Percentiles rank a stretch among this genome's conserved stretches.
These are phyloP conservation scores for Drosophila meridionalis DNA, from an alignment of 2,888 invertebrate genomes.

Conservation along the genomic window DNA sequence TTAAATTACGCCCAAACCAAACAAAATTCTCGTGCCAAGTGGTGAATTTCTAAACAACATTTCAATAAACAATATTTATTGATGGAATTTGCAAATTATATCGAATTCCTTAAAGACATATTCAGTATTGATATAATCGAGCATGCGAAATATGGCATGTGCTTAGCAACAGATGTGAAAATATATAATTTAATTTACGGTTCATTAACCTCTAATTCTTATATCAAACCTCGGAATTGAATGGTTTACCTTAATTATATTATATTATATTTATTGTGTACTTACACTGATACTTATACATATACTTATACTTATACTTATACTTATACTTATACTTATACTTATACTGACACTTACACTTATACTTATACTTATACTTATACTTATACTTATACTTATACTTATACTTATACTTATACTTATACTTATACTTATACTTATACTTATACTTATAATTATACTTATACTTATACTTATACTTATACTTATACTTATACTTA, in stretches of 20 bases:
- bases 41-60: slow-evolving; percentile 39
- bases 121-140: slow-evolving; percentile 8
- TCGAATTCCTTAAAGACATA: slow-evolving; percentile 21
- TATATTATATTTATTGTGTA: background rate
- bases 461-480: slow-evolving; percentile 5
- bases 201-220: background rate
- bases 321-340: slow-evolving; percentile 2
- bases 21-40: slow-evolving; percentile 19
- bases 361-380: slow-evolving; percentile 4
- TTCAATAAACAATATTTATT: slow-evolving; percentile 2
- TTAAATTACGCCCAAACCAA: slow-evolving; percentile 3
- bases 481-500: background rate
- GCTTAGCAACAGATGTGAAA: slow-evolving; percentile 5
- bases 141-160: slow-evolving; percentile 2
- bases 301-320: slow-evolving; percentile 3
- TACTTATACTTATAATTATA: slow-evolving; percentile 4
- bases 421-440: slow-evolving; percentile 6
- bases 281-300: background rate
- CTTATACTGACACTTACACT: slow-evolving; percentile 1
- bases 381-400: slow-evolving; percentile 7
- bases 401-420: slow-evolving; percentile 11
- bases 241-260: background rate
- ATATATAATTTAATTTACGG: background rate
- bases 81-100: slow-evolving; percentile 5
- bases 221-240: background rate